A percentile compares a stretch with the other conserved stretches of the same genome.
These are phyloP conservation scores for Caenorhabditis imperialis DNA, from an alignment of 2,888 invertebrate genomes.

Conservation along the genomic window DNA sequence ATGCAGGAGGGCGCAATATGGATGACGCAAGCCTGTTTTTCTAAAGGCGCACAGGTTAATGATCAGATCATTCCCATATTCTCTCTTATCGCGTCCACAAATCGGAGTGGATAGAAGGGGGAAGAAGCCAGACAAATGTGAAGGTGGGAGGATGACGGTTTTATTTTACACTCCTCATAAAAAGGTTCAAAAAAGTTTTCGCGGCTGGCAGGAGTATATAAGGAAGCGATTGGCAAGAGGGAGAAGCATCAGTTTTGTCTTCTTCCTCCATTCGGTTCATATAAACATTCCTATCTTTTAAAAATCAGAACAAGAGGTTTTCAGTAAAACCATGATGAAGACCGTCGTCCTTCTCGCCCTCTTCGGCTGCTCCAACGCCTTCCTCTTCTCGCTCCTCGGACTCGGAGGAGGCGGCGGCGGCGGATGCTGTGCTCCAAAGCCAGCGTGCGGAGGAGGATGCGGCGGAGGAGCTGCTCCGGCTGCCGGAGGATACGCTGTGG, in stretches of 20 bases:
- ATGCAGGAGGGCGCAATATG: conserved; percentile 15
- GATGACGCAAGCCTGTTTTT: conserved; percentile 34
- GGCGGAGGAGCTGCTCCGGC: conserved; percentile 41
- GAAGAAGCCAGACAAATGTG: conserved; percentile 4
- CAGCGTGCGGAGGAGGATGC: conserved; percentile 47
- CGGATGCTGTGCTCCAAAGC: conserved; percentile 34
- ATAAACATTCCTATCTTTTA: too few relatives aligned
- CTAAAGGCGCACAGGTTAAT: conserved; percentile 29
- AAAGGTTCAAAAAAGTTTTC: conserved; percentile 28
- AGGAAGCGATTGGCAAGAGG: conserved; percentile 1
- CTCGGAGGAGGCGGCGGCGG: conserved; percentile 46
- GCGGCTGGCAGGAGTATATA: conserved; percentile 22
- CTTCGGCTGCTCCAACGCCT: conserved; percentile 51
- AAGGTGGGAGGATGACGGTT: conserved; percentile 6
- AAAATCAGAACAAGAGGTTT: too few relatives aligned
- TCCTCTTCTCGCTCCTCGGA: conserved; percentile 47
- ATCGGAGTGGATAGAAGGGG: conserved; percentile 41
- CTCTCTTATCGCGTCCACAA: conserved; percentile 34
- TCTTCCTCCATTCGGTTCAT: not conserved
- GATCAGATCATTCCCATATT: too few relatives aligned
- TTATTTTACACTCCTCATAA: conserved; percentile 32
- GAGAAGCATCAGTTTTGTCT: conserved; percentile 21
- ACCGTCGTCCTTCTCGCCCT: conserved; percentile 42
- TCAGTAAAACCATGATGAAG: conserved; percentile 43
- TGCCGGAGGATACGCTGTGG: conserved; percentile 38